phyloP scores from a whole-genome alignment of 92 coral and sea anemone genomes.

The Phymanthus crucifer region DNA sequence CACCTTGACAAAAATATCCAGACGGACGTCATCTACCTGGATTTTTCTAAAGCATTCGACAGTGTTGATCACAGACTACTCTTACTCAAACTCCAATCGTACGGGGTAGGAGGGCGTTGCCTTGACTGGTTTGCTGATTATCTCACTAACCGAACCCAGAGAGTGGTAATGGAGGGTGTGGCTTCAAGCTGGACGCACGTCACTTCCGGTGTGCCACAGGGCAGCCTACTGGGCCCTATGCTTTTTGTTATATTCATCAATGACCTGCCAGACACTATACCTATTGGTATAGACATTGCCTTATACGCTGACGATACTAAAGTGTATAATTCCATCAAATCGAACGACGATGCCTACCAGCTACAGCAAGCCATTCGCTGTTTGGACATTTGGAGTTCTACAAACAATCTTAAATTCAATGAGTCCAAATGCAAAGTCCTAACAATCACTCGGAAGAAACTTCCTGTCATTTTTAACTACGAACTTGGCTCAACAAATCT shows the following conservation, averaged over 20 bases:
- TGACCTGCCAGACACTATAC: not conserved
- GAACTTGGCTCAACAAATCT: too few species aligned
- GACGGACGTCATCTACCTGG: conserved; percentile 39
- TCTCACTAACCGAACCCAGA: conserved; percentile 41
- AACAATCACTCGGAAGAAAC: too few species aligned
- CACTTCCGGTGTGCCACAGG: conserved; percentile 55
- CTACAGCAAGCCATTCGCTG: too few species aligned
- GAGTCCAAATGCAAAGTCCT: too few species aligned
- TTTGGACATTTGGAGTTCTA: too few species aligned
- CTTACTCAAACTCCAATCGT: conserved; percentile 15
- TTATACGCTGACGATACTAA: not conserved
- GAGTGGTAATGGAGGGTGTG: conserved; percentile 39
- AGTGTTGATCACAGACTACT: conserved; percentile 32
- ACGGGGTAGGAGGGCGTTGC: conserved; percentile 33
- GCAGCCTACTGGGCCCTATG: not conserved
- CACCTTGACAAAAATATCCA: conserved; percentile 43
- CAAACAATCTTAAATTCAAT: too few species aligned
- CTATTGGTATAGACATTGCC: not conserved
- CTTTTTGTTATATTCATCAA: not conserved
- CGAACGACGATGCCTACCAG: not conserved
- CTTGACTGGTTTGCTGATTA: conserved; percentile 31
- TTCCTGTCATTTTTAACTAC: too few species aligned
- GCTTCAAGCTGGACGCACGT: conserved; percentile 34
- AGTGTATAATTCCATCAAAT: not conserved
- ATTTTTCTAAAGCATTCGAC: conserved; percentile 31